Percentiles rank a stretch among this genome's conserved stretches.
phyloP scores from a whole-genome alignment of 2,888 invertebrate genomes.

The Lucinisca nassula region DNA sequence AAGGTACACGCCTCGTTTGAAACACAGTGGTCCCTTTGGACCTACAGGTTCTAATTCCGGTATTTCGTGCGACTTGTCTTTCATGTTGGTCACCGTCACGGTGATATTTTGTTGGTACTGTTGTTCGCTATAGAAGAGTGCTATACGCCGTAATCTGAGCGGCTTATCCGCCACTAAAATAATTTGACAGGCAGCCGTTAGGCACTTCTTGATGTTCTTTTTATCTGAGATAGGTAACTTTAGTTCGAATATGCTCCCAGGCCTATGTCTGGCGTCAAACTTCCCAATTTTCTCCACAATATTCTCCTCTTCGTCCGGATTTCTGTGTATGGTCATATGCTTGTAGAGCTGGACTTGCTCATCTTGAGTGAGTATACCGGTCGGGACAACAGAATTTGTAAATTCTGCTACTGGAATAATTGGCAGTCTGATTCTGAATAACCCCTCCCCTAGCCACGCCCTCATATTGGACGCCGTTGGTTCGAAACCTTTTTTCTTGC shows the following conservation, averaged over 20 bases:
- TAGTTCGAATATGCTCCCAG: slow-evolving; percentile 66
- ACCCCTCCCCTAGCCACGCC: slow-evolving; percentile 64
- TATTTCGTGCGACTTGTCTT: slow-evolving; percentile 52
- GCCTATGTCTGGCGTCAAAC: slow-evolving; percentile 64
- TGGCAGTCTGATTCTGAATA: slow-evolving; percentile 64
- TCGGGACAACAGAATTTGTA: slow-evolving; percentile 54
- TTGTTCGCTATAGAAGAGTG: slow-evolving; percentile 52
- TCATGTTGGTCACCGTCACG: slow-evolving; percentile 64
- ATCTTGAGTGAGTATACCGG: slow-evolving; percentile 58
- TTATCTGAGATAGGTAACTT: slow-evolving; percentile 52
- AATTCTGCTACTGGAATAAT: slow-evolving; percentile 68
- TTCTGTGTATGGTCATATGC: slow-evolving; percentile 53
- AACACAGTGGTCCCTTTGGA: slow-evolving; percentile 53
- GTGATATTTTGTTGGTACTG: slow-evolving; percentile 62
- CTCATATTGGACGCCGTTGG: slow-evolving; percentile 62
- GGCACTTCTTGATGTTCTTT: slow-evolving; percentile 60
- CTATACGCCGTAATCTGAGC: slow-evolving; percentile 58
- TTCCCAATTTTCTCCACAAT: slow-evolving; percentile 57
- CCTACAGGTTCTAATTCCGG: slow-evolving; percentile 59
- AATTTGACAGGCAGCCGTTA: slow-evolving; percentile 63
- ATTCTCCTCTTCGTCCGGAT: slow-evolving; percentile 39
- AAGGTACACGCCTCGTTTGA: slow-evolving; percentile 59
- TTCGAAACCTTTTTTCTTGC: slow-evolving; percentile 63
- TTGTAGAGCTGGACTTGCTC: slow-evolving; percentile 70
- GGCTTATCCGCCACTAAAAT: slow-evolving; percentile 66